phyloP scores from a whole-genome alignment of 2,113 vertebrate species.

The Pampusana beccarii region DNA sequence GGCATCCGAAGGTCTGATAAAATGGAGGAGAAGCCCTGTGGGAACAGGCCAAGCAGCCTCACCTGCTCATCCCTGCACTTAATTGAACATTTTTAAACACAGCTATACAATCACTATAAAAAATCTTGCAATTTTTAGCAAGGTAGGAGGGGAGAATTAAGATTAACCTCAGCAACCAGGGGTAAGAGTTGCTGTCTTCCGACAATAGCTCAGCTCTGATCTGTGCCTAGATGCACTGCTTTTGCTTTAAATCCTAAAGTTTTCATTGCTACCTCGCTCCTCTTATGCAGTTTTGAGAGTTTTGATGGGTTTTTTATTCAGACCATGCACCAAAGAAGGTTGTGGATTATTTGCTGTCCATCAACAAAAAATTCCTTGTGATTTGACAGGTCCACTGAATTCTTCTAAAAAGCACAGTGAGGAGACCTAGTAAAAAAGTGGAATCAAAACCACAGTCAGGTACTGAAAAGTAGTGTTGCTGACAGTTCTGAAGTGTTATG shows the following conservation, averaged over 20 bases:
- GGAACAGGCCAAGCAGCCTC: not conserved
- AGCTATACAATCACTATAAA: not conserved
- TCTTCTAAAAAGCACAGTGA: not conserved
- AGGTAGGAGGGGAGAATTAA: not conserved
- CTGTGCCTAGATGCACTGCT: not conserved
- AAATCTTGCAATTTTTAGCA: slow-evolving; percentile 2
- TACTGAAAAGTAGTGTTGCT: not conserved
- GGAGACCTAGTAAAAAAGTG: not conserved
- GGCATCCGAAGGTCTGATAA: not conserved
- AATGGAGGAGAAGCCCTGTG: not conserved
- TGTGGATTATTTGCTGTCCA: not conserved
- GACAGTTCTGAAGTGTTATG: not conserved
- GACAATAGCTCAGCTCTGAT: not conserved
- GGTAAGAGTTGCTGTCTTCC: not conserved
- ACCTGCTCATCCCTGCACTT: not conserved
- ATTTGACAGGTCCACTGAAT: not conserved
- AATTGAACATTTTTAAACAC: slow-evolving; percentile 18
- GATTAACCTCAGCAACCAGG: not conserved
- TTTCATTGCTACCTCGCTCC: not conserved
- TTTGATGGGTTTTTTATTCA: not conserved
- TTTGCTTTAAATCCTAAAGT: not conserved
- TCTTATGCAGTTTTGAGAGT: not conserved
- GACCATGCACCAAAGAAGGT: not conserved
- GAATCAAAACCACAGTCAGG: not conserved
- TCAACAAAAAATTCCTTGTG: not conserved